These are phyloP conservation scores for Rhorus exstirpatorius DNA, from an alignment of 2,888 invertebrate species.

Conservation along the genomic window DNA sequence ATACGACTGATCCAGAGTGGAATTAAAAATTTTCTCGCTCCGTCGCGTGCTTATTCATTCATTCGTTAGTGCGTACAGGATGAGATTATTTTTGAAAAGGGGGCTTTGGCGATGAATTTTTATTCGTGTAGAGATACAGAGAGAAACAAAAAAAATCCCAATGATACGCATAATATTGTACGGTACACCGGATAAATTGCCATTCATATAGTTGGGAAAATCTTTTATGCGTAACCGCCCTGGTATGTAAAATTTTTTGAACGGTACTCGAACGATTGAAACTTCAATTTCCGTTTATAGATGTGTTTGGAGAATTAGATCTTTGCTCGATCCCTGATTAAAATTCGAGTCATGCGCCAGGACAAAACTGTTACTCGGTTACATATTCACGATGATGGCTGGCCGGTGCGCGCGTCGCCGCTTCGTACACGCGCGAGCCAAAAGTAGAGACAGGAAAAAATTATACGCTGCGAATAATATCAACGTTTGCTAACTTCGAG, in stretches of 20 bases:
- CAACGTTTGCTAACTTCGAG: neutral
- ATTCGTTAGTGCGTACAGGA: no score
- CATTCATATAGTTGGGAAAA: no score
- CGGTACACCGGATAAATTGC: no score
- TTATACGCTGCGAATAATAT: conserved; percentile 18
- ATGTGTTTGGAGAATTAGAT: conserved; percentile 17
- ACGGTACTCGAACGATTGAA: conserved; percentile 18
- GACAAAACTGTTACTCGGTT: conserved; percentile 74
- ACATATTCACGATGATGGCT: conserved; percentile 59
- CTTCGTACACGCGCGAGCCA: conserved; percentile 3
- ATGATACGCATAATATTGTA: no score
- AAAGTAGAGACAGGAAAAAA: conserved; percentile 17
- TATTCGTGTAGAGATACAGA: no score
- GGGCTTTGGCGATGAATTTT: no score
- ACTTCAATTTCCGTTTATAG: conserved; percentile 40
- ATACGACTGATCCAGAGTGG: no score
- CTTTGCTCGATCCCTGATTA: conserved; percentile 43
- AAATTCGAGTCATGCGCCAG: conserved; percentile 72
- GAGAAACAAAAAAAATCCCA: no score
- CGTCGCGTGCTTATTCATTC: no score
- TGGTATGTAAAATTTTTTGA: conserved; percentile 18
- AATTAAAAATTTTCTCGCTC: no score
- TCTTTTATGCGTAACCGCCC: no score
- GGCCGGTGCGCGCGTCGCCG: conserved; percentile 5
- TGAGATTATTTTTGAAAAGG: no score